Conservation (phyloP, 2,888 invertebrate species). For the Melikaiella ostensackeni region DNA sequence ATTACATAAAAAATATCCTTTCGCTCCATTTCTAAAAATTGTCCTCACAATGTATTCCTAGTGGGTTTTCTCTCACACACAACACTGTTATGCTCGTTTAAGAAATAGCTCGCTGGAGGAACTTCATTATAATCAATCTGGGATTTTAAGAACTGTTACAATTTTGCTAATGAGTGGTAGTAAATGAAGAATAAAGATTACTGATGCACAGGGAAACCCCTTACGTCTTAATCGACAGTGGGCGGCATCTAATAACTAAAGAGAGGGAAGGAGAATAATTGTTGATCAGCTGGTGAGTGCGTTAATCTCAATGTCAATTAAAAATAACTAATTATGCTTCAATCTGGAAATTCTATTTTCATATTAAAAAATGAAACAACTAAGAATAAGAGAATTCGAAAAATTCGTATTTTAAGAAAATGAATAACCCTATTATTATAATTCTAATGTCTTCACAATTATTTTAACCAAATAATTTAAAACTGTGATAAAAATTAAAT, state of each 20-base stretch:
- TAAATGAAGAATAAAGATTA: neutral
- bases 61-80: neutral
- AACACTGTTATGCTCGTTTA: neutral
- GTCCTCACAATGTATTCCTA: neutral
- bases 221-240: neutral
- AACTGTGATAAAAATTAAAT: neutral
- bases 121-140: neutral
- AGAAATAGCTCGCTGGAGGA: neutral
- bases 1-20: neutral
- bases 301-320: conserved; percentile 7
- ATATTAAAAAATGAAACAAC: neutral
- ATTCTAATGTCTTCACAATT: too few species aligned
- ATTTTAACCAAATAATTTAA: neutral
- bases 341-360: neutral
- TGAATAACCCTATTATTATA: too few species aligned
- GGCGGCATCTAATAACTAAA: neutral
- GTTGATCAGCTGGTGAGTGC: neutral
- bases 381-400: too few species aligned
- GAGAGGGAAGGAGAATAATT: neutral
- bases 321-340: neutral
- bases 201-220: neutral
- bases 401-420: too few species aligned
- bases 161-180: conserved; percentile 1
- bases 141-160: neutral
- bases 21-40: neutral